phyloP scores from a whole-genome alignment of 2,113 vertebrate species.

The Chaetura pelagica region DNA sequence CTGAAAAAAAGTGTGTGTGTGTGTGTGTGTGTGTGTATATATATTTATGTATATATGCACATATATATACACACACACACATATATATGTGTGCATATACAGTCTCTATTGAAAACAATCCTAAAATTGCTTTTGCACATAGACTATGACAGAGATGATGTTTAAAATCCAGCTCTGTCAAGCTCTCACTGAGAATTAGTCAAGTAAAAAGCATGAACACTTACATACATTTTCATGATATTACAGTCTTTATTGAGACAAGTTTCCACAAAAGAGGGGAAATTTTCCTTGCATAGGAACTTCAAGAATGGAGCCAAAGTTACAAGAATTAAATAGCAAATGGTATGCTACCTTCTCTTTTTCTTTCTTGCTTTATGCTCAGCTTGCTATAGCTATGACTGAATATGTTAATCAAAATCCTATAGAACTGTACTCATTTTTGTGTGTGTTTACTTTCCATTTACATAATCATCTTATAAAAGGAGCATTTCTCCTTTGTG shows the following conservation, averaged over 20 bases:
- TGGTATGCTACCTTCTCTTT: not conserved
- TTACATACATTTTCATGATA: not conserved
- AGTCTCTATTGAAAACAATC: not conserved
- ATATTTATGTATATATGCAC: too few species aligned
- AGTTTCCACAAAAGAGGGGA: conserved; percentile 3
- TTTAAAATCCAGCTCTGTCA: not conserved
- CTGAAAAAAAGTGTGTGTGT: too few species aligned
- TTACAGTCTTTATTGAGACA: not conserved
- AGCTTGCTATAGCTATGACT: conserved; percentile 5
- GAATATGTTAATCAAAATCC: conserved; percentile 42
- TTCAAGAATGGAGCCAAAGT: not conserved
- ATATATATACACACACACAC: too few species aligned
- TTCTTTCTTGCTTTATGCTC: not conserved
- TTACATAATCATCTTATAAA: conserved; percentile 33
- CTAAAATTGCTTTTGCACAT: not conserved
- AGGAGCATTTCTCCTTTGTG: conserved; percentile 12
- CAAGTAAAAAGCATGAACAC: not conserved
- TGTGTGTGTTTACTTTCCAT: conserved; percentile 27
- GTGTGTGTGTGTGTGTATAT: too few species aligned
- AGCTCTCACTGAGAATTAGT: not conserved
- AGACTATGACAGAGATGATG: not conserved
- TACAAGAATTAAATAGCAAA: not conserved
- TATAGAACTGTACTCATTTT: conserved; percentile 10
- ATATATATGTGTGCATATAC: not conserved
- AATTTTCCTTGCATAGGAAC: not conserved